phyloP scores from a whole-genome alignment of 2,888 invertebrate genomes.

The Drosophila fulvimacula region DNA sequence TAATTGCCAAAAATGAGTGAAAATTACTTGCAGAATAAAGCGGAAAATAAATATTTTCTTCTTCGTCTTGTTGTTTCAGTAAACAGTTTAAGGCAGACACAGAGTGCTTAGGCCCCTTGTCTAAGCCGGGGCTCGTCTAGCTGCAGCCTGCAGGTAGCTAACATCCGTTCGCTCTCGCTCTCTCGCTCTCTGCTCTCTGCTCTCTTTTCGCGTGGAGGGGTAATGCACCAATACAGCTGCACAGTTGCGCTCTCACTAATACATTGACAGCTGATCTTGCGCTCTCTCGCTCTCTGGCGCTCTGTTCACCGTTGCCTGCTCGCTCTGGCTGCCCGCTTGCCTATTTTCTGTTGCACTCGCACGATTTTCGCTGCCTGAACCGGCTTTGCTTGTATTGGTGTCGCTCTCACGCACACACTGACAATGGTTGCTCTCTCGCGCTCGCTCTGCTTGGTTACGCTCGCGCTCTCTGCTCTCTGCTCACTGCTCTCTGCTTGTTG shows the following conservation, averaged over 20 bases:
- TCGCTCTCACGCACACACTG: slow-evolving; percentile 62
- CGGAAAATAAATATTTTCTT: slow-evolving; percentile 60
- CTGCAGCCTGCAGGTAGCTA: slow-evolving; percentile 44
- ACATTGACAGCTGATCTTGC: slow-evolving; percentile 32
- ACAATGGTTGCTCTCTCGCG: neutral
- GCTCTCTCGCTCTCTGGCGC: slow-evolving; percentile 25
- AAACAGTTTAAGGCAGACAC: slow-evolving; percentile 67
- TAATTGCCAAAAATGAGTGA: slow-evolving; percentile 73
- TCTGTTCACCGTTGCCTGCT: slow-evolving; percentile 5
- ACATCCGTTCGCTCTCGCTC: neutral
- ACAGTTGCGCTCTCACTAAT: slow-evolving; percentile 43
- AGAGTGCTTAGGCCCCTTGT: slow-evolving; percentile 45
- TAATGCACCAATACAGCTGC: slow-evolving; percentile 59
- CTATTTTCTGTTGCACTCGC: slow-evolving; percentile 53
- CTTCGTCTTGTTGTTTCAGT: slow-evolving; percentile 64
- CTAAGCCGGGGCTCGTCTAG: slow-evolving; percentile 60
- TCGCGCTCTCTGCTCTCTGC: neutral
- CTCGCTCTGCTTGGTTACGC: slow-evolving; percentile 1
- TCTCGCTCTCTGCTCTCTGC: neutral
- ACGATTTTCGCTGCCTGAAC: slow-evolving; percentile 43
- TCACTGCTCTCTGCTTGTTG: neutral
- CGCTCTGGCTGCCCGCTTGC: neutral
- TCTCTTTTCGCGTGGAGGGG: slow-evolving; percentile 52
- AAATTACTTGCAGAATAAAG: slow-evolving; percentile 41
- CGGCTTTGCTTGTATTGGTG: slow-evolving; percentile 58